A percentile compares a stretch with the other conserved stretches of the same genome.
Evolutionary conservation across 2,888 invertebrate genomes (phyloP).

Genomic region (Caenorhabditis sp.): DNA sequence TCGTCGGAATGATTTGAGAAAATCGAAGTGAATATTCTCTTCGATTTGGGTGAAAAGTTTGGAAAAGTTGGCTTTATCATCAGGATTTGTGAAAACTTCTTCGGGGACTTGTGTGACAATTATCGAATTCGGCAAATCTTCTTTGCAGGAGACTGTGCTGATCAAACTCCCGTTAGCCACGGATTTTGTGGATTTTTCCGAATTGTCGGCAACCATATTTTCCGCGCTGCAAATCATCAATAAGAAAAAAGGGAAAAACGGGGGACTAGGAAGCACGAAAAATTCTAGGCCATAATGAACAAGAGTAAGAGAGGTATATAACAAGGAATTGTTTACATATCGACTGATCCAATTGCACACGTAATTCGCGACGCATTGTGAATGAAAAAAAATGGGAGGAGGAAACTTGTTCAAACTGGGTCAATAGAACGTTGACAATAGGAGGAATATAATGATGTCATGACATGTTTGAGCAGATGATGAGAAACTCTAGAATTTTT

Average conservation of each 20-base stretch:
- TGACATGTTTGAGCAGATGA: neutral
- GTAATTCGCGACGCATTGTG: neutral
- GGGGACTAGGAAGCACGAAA: neutral
- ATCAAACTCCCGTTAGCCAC: conserved; percentile 35
- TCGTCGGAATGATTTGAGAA: conserved; percentile 85
- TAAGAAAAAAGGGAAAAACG: neutral
- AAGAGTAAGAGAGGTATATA: neutral
- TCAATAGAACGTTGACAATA: neutral
- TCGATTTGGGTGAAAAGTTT: conserved; percentile 85
- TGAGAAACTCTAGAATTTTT: no score
- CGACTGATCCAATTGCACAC: neutral
- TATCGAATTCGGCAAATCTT: conserved; percentile 69
- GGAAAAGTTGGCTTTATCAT: conserved; percentile 77
- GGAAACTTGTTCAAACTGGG: neutral
- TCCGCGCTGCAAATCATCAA: no score
- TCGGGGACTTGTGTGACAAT: conserved; percentile 64
- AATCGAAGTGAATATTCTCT: conserved; percentile 86
- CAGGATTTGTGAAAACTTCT: conserved; percentile 59
- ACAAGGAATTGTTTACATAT: neutral
- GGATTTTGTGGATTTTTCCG: conserved; percentile 36
- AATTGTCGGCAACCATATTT: conserved; percentile 38
- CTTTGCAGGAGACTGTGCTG: conserved; percentile 53
- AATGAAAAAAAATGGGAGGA: neutral
- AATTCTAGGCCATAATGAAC: neutral
- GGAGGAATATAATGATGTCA: neutral